These are phyloP conservation scores for Drosophila borealis DNA, from an alignment of 2,888 invertebrate species.

Conservation along the genomic window DNA sequence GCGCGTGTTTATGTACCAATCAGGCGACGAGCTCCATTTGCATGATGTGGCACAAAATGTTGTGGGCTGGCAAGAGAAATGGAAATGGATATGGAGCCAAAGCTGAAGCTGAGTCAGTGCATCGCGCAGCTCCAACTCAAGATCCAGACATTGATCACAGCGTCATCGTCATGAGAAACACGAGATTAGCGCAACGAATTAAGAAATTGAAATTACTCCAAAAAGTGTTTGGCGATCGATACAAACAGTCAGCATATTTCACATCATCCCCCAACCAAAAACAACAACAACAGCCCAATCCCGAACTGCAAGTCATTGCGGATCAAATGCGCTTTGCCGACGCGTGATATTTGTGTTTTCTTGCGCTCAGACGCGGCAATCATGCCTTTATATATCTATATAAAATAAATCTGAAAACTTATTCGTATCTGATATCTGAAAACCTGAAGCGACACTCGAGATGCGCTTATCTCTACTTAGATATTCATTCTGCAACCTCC, in stretches of 20 bases:
- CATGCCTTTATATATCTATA: slow-evolving; percentile 35
- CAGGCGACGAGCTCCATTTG: slow-evolving; percentile 72
- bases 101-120: slow-evolving; percentile 54
- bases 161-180: slow-evolving; percentile 74
- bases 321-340: slow-evolving; percentile 75
- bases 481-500: background rate
- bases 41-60: slow-evolving; percentile 71
- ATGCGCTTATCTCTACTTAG: slow-evolving; percentile 63
- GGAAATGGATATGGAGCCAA: slow-evolving; percentile 29
- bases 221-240: slow-evolving; percentile 78
- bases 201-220: slow-evolving; percentile 82
- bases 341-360: slow-evolving; percentile 65
- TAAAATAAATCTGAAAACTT: slow-evolving; percentile 14
- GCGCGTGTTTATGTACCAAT: slow-evolving; percentile 78
- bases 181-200: slow-evolving; percentile 83
- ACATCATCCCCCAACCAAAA: slow-evolving; percentile 32
- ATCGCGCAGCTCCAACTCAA: slow-evolving; percentile 37
- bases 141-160: slow-evolving; percentile 60
- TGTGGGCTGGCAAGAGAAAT: slow-evolving; percentile 52
- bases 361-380: slow-evolving; percentile 37
- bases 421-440: slow-evolving; percentile 19
- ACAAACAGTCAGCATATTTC: slow-evolving; percentile 74
- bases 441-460: slow-evolving; percentile 41
- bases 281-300: slow-evolving; percentile 32
- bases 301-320: slow-evolving; percentile 64